A percentile compares a stretch with the other conserved stretches of the same genome.
phyloP scores from a whole-genome alignment of 2,888 invertebrate genomes.

The Alviniconcha strummeri region DNA sequence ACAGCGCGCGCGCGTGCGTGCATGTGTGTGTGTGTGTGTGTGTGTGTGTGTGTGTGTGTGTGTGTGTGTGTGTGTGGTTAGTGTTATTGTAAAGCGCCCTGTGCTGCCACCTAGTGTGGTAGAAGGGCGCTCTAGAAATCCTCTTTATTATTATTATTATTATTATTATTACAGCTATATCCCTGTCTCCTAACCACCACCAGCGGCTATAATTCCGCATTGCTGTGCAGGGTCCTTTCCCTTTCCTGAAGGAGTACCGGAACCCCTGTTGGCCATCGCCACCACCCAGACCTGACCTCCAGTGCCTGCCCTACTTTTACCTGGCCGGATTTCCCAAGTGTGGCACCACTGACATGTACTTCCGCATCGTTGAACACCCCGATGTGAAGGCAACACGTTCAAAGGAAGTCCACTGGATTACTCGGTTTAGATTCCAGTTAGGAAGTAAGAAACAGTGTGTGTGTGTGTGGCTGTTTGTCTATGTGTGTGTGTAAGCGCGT shows the following conservation, averaged over 20 bases:
- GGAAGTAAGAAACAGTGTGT: no score
- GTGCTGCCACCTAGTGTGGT: no score
- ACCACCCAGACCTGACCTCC: background rate
- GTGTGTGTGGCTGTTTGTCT: no score
- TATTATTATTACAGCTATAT: background rate
- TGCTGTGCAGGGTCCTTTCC: constrained; percentile 11
- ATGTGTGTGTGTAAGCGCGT: no score
- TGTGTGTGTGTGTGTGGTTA: no score
- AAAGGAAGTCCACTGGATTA: constrained; percentile 26
- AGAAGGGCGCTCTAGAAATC: no score
- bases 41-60: no score
- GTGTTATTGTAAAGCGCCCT: no score
- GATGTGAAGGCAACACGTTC: background rate
- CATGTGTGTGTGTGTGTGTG: no score
- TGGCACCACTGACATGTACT: constrained; percentile 28
- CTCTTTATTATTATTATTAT: background rate
- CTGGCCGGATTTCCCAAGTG: constrained; percentile 33
- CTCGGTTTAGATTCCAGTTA: background rate
- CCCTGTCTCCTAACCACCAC: background rate
- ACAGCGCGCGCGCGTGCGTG: no score
- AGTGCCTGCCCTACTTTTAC: constrained; percentile 31
- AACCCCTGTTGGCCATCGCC: constrained; percentile 28
- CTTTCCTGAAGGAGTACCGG: background rate
- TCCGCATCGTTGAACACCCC: background rate
- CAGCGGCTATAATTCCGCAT: background rate